A percentile compares a stretch with the other conserved stretches of the same genome.
phyloP scores from a whole-genome alignment of 2,113 vertebrate genomes.

The Ornithorhynchus anatinus region DNA sequence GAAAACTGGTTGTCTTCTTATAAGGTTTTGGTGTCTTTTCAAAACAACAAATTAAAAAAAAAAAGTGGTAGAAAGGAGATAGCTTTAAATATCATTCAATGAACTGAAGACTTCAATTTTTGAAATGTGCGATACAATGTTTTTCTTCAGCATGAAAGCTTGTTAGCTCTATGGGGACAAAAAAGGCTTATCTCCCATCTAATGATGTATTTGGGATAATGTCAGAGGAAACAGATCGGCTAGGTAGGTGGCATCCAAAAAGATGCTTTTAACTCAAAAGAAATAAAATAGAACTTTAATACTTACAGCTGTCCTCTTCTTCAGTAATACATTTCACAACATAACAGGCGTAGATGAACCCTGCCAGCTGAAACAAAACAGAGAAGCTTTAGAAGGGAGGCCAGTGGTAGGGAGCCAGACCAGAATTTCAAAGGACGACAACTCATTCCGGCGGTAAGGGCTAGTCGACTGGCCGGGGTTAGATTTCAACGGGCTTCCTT shows the following conservation, averaged over 20 bases:
- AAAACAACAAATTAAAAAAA: no score
- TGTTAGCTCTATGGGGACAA: neutral
- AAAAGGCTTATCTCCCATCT: constrained; percentile 7
- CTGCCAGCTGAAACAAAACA: constrained; percentile 88
- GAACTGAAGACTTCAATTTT: no score
- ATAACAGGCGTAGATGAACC: constrained; percentile 98
- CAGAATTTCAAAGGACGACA: neutral
- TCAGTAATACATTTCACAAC: constrained; percentile 99
- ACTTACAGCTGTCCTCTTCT: constrained; percentile 99
- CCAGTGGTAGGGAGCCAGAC: neutral
- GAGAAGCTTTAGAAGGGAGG: constrained; percentile 58
- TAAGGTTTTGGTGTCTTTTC: no score
- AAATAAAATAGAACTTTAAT: constrained; percentile 66
- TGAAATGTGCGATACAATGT: neutral
- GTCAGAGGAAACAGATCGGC: constrained; percentile 14
- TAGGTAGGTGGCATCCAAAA: neutral
- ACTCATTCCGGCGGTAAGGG: neutral
- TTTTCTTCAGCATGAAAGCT: neutral
- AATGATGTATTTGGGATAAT: constrained; percentile 22
- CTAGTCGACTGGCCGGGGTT: no score
- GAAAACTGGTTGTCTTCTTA: no score
- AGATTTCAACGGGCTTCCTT: no score
- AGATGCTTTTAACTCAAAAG: constrained; percentile 45
- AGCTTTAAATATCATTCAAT: no score
- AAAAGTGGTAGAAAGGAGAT: no score